Conservation (phyloP, 2,888 invertebrate genomes). For the Melanophora roralis region DNA sequence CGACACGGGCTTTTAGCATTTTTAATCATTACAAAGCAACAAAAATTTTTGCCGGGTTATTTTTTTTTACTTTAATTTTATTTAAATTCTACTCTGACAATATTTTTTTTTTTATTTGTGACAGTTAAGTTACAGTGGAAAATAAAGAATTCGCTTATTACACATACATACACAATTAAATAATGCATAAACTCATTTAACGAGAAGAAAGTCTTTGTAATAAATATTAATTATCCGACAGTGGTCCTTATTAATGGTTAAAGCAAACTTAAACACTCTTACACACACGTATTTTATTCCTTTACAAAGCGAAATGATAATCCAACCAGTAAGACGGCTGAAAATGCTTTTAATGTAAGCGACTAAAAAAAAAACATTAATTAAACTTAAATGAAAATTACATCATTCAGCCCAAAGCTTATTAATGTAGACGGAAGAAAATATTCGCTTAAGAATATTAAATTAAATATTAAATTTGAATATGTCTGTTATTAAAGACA, state of each 20-base stretch:
- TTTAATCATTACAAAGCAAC: no score
- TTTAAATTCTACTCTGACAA: no score
- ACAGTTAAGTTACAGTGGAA: no score
- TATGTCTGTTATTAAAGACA: no score
- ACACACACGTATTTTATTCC: background rate
- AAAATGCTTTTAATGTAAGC: background rate
- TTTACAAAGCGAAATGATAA: no score
- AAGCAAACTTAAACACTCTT: background rate
- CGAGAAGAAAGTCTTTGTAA: background rate
- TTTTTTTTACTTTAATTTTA: no score
- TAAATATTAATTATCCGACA: conserved; percentile 5
- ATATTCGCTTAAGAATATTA: background rate
- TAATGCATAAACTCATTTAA: conserved; percentile 8
- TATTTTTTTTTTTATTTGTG: no score
- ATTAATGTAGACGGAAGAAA: background rate
- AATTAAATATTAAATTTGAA: background rate
- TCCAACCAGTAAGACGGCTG: background rate
- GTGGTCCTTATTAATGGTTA: background rate
- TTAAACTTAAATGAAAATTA: background rate
- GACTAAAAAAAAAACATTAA: background rate
- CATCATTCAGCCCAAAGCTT: background rate
- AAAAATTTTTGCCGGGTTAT: no score
- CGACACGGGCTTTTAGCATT: no score
- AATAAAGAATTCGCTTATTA: background rate
- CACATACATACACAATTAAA: conserved; percentile 7